Base-by-base conservation (phyloP, 2,888 invertebrate species). In the Hesperia comma region DNA sequence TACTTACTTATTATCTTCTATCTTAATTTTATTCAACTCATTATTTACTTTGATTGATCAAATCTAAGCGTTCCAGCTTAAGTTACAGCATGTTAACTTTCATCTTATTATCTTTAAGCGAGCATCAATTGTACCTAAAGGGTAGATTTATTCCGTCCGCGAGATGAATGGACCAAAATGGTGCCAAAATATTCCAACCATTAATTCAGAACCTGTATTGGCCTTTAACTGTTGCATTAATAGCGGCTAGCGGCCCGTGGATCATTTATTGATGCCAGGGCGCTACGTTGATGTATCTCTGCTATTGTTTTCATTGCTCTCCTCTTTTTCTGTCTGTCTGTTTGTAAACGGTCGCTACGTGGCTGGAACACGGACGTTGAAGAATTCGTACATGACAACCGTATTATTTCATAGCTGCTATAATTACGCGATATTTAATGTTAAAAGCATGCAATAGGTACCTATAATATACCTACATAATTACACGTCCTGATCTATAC, bases 261-360 rank as follows among this genome's bases (percentile, higher is more conserved):
- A 66, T 58, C 43, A 66, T 66, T 60, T 66, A 66, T 66, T 66
- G 66, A 66, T 41, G 66, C 66, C 66, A 66, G 43, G 19, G 7
- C 12, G 32, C 43, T 54, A 60, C 66, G 54, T 60, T 66, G 66
- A 66, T 66, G 60, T 54, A 66, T 66, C 41, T 54, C 6, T 26
- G 12, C 54, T 60, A 54, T 60, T 66, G 43, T 66, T 66, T 4
- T 51, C 40, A 19, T 63, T 51, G 49, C 26, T 4, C 14, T 57
- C 6, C 32, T 66, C 66, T 21, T 60, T 64, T 60, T 46, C n/a
- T 19, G 55, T n/a, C 63, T 19, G 55, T 56, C 54, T 46, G 63
- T 26, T 53, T 41, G 40, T 21, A 19, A 2, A 17, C 33, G 58
- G 32, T 8, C 33, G 10, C 12, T 33, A 5, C 3, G 26, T 26